Evolutionary conservation across 2,797 vertebrate genomes (phyloP).

Genomic region (Enteromius argenteus): DNA sequence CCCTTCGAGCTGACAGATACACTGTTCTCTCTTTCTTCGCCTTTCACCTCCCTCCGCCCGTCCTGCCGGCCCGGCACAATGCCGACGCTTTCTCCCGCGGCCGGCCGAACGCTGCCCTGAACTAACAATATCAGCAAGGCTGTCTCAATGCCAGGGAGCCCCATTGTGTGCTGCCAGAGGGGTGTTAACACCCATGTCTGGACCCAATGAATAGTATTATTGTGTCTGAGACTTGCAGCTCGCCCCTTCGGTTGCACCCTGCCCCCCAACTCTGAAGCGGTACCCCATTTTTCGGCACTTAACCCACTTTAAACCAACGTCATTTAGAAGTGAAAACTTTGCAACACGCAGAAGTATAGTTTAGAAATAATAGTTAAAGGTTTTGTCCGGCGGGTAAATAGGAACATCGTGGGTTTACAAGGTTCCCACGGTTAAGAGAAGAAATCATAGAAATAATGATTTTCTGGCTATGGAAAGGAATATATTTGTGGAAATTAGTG

Average conservation of each 20-base stretch:
- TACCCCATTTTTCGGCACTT: conserved; percentile 30
- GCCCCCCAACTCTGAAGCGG: conserved; percentile 56
- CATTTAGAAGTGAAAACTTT: conserved; percentile 69
- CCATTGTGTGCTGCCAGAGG: conserved; percentile 89
- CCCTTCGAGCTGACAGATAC: conserved; percentile 79
- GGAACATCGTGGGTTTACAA: not conserved
- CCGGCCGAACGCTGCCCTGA: conserved; percentile 80
- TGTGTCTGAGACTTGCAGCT: conserved; percentile 87
- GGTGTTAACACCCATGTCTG: conserved; percentile 85
- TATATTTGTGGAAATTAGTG: not conserved
- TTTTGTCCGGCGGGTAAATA: not conserved
- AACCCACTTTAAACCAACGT: conserved; percentile 67
- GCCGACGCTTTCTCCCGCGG: conserved; percentile 81
- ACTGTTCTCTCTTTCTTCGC: conserved; percentile 79
- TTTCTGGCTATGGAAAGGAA: not conserved
- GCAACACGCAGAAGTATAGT: not conserved
- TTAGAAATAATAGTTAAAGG: conserved; percentile 5
- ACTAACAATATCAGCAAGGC: conserved; percentile 84
- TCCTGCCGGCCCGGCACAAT: conserved; percentile 82
- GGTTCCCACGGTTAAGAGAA: conserved; percentile 15
- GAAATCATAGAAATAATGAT: not conserved
- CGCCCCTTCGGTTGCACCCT: conserved; percentile 68
- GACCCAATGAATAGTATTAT: conserved; percentile 89
- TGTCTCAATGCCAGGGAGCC: conserved; percentile 80
- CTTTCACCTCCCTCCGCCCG: conserved; percentile 80